phyloP scores from a whole-genome alignment of 2,888 invertebrate species.

The Drosophila greeni region DNA sequence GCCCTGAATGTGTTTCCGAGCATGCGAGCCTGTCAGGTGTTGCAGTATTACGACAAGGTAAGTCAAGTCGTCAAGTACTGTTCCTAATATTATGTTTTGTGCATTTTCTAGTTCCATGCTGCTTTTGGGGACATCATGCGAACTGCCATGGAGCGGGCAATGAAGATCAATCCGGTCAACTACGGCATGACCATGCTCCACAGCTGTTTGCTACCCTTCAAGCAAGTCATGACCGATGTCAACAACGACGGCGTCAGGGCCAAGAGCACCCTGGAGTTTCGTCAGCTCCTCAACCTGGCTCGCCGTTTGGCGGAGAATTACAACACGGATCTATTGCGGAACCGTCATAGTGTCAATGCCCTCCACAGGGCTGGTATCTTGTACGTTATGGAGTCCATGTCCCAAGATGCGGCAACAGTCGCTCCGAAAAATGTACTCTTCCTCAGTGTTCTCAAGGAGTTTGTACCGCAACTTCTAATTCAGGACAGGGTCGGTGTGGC shows the following conservation, averaged over 20 bases:
- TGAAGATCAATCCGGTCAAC: conserved; percentile 42
- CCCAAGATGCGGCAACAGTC: background rate
- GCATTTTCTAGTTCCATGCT: background rate
- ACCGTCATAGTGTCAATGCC: conserved; percentile 34
- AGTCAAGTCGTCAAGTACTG: background rate
- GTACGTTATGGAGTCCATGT: conserved; percentile 26
- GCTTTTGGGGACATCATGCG: conserved; percentile 53
- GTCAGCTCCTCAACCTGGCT: conserved; percentile 37
- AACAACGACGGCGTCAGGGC: background rate
- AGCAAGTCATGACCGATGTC: conserved; percentile 8
- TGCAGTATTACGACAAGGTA: conserved; percentile 49
- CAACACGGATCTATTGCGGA: conserved; percentile 19
- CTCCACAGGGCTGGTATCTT: conserved; percentile 55
- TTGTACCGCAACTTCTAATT: conserved; percentile 50
- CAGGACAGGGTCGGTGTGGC: conserved; percentile 48
- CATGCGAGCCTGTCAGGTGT: conserved; percentile 45
- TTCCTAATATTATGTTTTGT: accelerated
- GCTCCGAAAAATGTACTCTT: conserved; percentile 40
- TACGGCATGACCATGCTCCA: conserved; percentile 62
- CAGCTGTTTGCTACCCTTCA: conserved; percentile 42
- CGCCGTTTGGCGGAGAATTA: conserved; percentile 32
- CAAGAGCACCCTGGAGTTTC: conserved; percentile 26
- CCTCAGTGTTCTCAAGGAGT: conserved; percentile 40
- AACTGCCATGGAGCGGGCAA: conserved; percentile 39
- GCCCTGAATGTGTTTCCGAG: conserved; percentile 44